These are phyloP conservation scores for Auanema freiburgensis DNA, from an alignment of 2,888 invertebrate species.

Conservation along the genomic window DNA sequence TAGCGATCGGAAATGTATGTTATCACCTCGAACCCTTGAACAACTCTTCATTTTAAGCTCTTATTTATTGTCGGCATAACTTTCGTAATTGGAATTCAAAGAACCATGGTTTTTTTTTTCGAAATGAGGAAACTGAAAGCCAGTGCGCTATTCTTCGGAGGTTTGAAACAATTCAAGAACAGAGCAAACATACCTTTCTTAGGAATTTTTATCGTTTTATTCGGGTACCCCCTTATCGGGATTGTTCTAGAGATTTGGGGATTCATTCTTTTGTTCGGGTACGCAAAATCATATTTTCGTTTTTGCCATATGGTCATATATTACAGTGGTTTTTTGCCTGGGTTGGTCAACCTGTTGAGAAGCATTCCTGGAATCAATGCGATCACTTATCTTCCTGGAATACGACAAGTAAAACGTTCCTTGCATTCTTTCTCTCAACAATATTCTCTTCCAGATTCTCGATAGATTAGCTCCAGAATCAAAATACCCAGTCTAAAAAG, in stretches of 20 bases:
- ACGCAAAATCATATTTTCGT: slow-evolving; percentile 19
- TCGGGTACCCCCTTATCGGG: slow-evolving; percentile 94
- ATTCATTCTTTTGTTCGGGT: slow-evolving; percentile 76
- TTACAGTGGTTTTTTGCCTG: slow-evolving; percentile 92
- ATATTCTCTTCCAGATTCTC: slow-evolving; percentile 47
- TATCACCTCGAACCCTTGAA: background rate
- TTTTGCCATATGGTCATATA: background rate
- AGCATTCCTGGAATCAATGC: slow-evolving; percentile 88
- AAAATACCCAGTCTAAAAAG: slow-evolving; percentile 59
- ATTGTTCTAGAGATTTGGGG: slow-evolving; percentile 96
- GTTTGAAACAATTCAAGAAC: slow-evolving; percentile 11
- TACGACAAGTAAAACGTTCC: slow-evolving; percentile 75
- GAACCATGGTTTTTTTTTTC: slow-evolving; percentile 96
- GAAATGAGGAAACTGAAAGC: slow-evolving; percentile 92
- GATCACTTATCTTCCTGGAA: slow-evolving; percentile 83
- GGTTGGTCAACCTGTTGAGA: slow-evolving; percentile 89
- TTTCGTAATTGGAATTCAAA: slow-evolving; percentile 91
- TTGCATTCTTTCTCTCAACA: slow-evolving; percentile 12
- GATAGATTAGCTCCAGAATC: slow-evolving; percentile 62
- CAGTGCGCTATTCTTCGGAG: slow-evolving; percentile 57
- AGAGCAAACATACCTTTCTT: slow-evolving; percentile 76
- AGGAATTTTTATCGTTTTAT: slow-evolving; percentile 85
- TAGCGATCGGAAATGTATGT: slow-evolving; percentile 98
- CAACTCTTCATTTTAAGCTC: slow-evolving; percentile 77
- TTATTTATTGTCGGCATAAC: slow-evolving; percentile 91